phyloP scores from a whole-genome alignment of 2,113 vertebrate species.

The Origma solitaria region DNA sequence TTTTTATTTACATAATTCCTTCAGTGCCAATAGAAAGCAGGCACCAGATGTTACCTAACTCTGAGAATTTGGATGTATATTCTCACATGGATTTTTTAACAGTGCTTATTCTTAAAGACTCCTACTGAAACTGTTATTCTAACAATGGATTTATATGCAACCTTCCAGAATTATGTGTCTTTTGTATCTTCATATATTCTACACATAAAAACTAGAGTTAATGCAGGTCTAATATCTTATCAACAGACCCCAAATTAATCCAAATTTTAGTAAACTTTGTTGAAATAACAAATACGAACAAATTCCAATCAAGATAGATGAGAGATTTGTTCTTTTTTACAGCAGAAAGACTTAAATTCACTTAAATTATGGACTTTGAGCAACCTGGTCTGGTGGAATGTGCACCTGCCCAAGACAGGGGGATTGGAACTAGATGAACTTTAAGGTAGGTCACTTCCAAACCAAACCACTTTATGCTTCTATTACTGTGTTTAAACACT shows the following conservation, averaged over 20 bases:
- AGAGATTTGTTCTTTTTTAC: background rate
- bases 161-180: background rate
- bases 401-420: background rate
- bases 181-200: background rate
- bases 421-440: background rate
- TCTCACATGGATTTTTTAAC: background rate
- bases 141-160: background rate
- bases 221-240: background rate
- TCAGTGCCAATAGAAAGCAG: background rate
- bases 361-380: background rate
- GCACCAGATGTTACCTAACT: conserved; percentile 23
- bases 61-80: background rate
- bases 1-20: conserved; percentile 31
- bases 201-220: background rate
- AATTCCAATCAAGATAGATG: background rate
- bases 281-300: background rate
- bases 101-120: background rate
- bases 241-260: background rate
- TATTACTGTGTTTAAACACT: background rate
- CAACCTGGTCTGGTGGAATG: background rate
- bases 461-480: background rate
- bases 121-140: background rate
- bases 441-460: background rate
- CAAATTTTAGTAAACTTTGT: background rate
- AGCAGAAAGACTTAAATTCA: background rate